A percentile compares a stretch with the other conserved stretches of the same genome.
These are phyloP conservation scores for Chiroxiphia lanceolata DNA, from an alignment of 2,797 vertebrate species.

Conservation along the genomic window DNA sequence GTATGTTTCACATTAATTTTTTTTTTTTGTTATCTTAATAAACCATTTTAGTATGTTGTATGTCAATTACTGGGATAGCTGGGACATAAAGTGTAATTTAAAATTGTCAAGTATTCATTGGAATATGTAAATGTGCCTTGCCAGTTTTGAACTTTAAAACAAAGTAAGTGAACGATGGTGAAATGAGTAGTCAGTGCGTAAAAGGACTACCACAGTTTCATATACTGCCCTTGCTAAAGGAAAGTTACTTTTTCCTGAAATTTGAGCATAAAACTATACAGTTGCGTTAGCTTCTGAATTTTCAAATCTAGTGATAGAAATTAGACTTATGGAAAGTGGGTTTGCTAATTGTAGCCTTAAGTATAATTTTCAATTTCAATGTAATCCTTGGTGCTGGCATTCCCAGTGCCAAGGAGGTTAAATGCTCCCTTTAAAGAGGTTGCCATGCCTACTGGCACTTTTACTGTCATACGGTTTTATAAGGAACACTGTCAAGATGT, in stretches of 20 bases:
- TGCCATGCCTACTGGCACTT: slow-evolving; percentile 82
- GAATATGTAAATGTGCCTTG: slow-evolving; percentile 87
- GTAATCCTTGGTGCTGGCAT: slow-evolving; percentile 82
- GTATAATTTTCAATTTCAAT: slow-evolving; percentile 78
- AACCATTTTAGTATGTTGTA: slow-evolving; percentile 86
- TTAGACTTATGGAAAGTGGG: slow-evolving; percentile 74
- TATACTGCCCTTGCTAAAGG: slow-evolving; percentile 77
- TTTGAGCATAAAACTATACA: slow-evolving; percentile 67
- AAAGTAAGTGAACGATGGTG: slow-evolving; percentile 74
- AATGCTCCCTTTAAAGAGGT: slow-evolving; percentile 81
- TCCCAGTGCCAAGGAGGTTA: slow-evolving; percentile 78
- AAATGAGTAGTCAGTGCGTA: slow-evolving; percentile 76
- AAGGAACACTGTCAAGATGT: slow-evolving; percentile 84
- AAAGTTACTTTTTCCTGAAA: slow-evolving; percentile 65
- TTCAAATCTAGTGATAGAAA: slow-evolving; percentile 66
- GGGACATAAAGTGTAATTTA: slow-evolving; percentile 85
- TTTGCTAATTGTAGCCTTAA: slow-evolving; percentile 82
- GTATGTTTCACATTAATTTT: slow-evolving; percentile 81
- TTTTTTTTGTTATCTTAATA: slow-evolving; percentile 78
- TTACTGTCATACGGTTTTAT: slow-evolving; percentile 82
- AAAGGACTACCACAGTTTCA: slow-evolving; percentile 75
- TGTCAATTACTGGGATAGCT: slow-evolving; percentile 85
- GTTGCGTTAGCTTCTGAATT: slow-evolving; percentile 75
- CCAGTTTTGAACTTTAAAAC: slow-evolving; percentile 79
- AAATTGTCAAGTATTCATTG: slow-evolving; percentile 85